Evolutionary conservation across 1,140 invertebrate genomes (phyloP).

Genomic region (Tribolium castaneum): DNA sequence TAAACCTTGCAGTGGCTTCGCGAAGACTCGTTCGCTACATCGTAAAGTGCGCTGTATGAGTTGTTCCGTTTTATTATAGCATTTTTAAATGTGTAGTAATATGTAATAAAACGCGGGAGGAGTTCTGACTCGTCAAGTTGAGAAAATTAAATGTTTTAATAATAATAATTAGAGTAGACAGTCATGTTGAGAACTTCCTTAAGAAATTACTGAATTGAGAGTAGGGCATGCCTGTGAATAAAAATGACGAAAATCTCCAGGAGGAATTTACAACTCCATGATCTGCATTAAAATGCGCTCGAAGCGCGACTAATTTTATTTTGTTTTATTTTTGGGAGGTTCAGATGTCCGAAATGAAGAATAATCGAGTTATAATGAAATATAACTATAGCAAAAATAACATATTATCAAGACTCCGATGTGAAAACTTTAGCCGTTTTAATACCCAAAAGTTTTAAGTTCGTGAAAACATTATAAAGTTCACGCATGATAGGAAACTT

Average conservation of each 20-base stretch:
- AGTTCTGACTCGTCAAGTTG: neutral
- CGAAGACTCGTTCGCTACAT: conserved; percentile 26
- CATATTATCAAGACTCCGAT: conserved; percentile 36
- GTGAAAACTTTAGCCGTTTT: conserved; percentile 39
- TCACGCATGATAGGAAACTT: conserved; percentile 43
- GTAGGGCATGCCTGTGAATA: conserved; percentile 10
- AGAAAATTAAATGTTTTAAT: conserved; percentile 18
- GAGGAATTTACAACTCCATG: conserved; percentile 23
- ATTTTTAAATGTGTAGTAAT: conserved; percentile 24
- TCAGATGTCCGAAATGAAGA: neutral
- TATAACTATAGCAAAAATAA: conserved; percentile 33
- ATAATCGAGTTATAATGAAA: conserved; percentile 25
- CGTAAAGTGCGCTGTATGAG: conserved; percentile 11
- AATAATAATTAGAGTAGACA: conserved; percentile 10
- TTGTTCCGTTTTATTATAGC: conserved; percentile 16
- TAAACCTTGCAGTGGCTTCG: conserved; percentile 34
- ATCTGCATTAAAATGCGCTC: conserved; percentile 1
- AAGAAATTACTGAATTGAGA: conserved; percentile 9
- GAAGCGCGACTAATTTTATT: neutral
- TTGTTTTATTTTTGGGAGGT: neutral
- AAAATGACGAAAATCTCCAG: conserved; percentile 23
- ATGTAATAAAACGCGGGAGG: neutral
- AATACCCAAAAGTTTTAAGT: conserved; percentile 40
- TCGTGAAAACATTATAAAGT: conserved; percentile 43
- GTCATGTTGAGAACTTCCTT: conserved; percentile 10